Base-by-base conservation (phyloP, 2,113 vertebrate species). In the Heterocephalus glaber region DNA sequence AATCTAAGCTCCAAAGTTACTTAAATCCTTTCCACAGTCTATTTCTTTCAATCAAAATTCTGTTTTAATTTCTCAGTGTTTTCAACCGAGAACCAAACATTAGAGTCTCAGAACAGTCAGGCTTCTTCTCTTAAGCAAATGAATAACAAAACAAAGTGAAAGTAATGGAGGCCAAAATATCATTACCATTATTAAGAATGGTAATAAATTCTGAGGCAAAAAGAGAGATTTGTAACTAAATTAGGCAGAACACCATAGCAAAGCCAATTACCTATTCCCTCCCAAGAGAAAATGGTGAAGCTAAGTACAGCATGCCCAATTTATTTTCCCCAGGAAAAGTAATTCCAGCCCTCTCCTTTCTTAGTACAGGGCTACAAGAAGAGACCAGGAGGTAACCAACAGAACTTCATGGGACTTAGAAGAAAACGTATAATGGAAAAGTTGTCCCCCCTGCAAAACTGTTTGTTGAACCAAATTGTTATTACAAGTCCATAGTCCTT, bases 101-200 rank as follows among this genome's bases (percentile, higher is more conserved):
- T 49, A 11, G 35, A 20, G 28, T 79, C 24, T 85, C 22, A 12
- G 44, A 63, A 33, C 38, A 35, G 19, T 65, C 35, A 77, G 14
- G 3, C 44, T 26, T 63, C 44, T 85, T 89, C 44, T 79, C 44
- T 68, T 94, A 92, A 83, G n/a, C 63, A 47, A 22, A 1, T 54
- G 52, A 91, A 20, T 83, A 92, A 84, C 41, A 76, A 95, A 66
- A 44, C 63, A 49, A 94, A 82, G 41, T 26, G 66, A 77, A 22
- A 54, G 38, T 66, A n/a, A 83, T 61, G 4, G 58, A 68, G 20
- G 22, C 22, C 77, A 82, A 87, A 87, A 60, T 76, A 72, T 49
- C 66, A 66, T 84, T 10, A 61, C 54, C 10, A 30, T 56, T 63
- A 77, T 44, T 77, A 61, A 60, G 30, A 58, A 52, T 70, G 16